These are phyloP conservation scores for Hippocampus guttulatus DNA, from an alignment of 2,113 vertebrate genomes.

Conservation along the genomic window DNA sequence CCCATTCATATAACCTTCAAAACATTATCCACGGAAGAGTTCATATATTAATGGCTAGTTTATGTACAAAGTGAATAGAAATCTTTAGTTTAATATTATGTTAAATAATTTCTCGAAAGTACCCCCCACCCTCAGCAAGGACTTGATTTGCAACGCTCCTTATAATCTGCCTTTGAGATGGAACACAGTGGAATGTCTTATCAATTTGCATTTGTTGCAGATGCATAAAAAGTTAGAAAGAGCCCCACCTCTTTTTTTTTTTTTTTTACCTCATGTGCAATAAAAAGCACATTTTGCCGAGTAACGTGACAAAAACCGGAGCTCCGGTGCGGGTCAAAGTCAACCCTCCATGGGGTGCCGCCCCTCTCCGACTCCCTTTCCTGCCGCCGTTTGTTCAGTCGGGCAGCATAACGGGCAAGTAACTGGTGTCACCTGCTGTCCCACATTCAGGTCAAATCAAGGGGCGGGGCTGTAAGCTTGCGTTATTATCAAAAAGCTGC, in stretches of 20 bases:
- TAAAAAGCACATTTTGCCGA: slow-evolving; percentile 56
- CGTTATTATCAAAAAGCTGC: slow-evolving; percentile 51
- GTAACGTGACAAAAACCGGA: slow-evolving; percentile 49
- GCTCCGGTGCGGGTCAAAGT: background rate
- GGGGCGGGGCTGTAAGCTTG: background rate
- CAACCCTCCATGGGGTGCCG: too few species aligned
- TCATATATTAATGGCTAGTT: slow-evolving; percentile 79
- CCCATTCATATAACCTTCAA: slow-evolving; percentile 66
- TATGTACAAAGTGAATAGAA: slow-evolving; percentile 77
- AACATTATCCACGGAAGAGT: slow-evolving; percentile 66
- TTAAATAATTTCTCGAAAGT: slow-evolving; percentile 69
- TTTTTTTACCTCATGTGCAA: slow-evolving; percentile 43
- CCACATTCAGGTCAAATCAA: background rate
- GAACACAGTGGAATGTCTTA: slow-evolving; percentile 74
- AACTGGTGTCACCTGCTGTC: background rate
- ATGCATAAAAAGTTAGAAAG: slow-evolving; percentile 58
- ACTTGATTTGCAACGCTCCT: background rate
- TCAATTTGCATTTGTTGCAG: slow-evolving; percentile 67
- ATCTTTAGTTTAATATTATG: slow-evolving; percentile 72
- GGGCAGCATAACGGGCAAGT: background rate
- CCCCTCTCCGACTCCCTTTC: background rate
- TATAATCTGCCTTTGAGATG: slow-evolving; percentile 51
- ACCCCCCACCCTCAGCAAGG: background rate
- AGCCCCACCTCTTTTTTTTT: slow-evolving; percentile 28
- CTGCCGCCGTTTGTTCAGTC: background rate